Evolutionary conservation across 2,797 vertebrate genomes (phyloP).

Genomic region (Poecile montanus): DNA sequence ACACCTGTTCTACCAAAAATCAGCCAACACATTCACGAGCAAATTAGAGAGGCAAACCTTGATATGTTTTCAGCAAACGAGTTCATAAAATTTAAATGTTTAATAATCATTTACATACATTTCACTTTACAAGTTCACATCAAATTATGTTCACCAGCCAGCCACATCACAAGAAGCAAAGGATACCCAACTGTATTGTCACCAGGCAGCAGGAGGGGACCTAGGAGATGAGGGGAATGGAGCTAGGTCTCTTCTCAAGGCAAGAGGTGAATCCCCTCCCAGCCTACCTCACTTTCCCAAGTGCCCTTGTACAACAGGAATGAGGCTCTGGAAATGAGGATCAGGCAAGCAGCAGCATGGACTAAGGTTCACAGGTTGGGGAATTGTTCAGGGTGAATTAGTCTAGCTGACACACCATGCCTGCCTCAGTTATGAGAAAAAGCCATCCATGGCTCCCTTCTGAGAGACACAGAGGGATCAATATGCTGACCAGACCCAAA

Average conservation of each 20-base stretch:
- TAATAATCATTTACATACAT: neutral
- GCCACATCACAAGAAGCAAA: neutral
- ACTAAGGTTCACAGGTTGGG: neutral
- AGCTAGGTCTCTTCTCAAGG: neutral
- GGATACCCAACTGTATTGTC: neutral
- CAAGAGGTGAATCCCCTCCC: neutral
- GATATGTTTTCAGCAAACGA: neutral
- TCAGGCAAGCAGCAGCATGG: fast-evolving
- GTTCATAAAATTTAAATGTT: neutral
- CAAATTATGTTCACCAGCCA: neutral
- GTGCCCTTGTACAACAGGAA: neutral
- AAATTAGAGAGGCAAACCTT: neutral
- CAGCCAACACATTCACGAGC: neutral
- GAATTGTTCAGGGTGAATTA: neutral
- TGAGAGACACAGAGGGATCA: neutral
- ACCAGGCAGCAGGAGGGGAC: neutral
- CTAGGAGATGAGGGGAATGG: neutral
- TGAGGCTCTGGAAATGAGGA: neutral
- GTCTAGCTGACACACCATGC: neutral
- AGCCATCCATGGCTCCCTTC: neutral
- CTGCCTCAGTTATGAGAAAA: too few species aligned
- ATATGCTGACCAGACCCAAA: neutral
- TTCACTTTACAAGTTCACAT: neutral
- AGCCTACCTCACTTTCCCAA: neutral
- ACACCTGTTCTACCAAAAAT: neutral